Base-by-base conservation (phyloP, 2,888 invertebrate species). In the Ligdia adustata region DNA sequence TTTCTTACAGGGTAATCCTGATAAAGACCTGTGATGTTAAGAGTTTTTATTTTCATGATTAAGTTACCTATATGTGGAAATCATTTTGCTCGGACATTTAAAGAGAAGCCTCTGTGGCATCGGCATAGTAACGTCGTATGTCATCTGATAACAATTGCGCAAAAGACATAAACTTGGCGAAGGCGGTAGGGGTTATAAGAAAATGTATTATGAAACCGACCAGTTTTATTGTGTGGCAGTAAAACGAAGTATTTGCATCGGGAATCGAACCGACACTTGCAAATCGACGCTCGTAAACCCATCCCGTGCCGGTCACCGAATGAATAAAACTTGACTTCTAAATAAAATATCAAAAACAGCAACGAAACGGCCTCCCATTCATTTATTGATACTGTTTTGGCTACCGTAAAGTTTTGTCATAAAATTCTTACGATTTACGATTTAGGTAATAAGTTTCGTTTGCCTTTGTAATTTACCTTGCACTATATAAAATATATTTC, bases 241-340 rank as follows among this genome's bases (percentile, higher is more conserved):
- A 80, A 80, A 80, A 77, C 71, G 72, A 57, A 62, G 74, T 69
- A 82, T 82, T 83, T 86, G 78, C 78, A 79, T 82, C 70, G 63
- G 66, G 75, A 79, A 81, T 82, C 79, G 78, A 79, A 82, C 72
- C 69, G 75, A 75, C 75, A 77, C 77, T 79, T 75, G 75, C 75
- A 82, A 82, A 78, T 79, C 77, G 75, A 77, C 71, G 72, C 72
- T 83, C 85, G 85, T 86, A 85, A 85, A 86, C 72, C 76, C 75
- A 73, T 79, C 76, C 75, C 62, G 64, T 69, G 57, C 59, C 71
- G 74, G 81, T 80, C 79, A 79, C 77, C 67, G 67, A 63, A 79
- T 83, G 79, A 83, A 85, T 82, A 84, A 83, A 79, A 72, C 55
- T 63, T 55, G 60, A 65, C 59, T 58, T 47, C 18, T 11, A 32